Base-by-base conservation (phyloP, 2,888 invertebrate genomes). In the Mallateleia sp. region DNA sequence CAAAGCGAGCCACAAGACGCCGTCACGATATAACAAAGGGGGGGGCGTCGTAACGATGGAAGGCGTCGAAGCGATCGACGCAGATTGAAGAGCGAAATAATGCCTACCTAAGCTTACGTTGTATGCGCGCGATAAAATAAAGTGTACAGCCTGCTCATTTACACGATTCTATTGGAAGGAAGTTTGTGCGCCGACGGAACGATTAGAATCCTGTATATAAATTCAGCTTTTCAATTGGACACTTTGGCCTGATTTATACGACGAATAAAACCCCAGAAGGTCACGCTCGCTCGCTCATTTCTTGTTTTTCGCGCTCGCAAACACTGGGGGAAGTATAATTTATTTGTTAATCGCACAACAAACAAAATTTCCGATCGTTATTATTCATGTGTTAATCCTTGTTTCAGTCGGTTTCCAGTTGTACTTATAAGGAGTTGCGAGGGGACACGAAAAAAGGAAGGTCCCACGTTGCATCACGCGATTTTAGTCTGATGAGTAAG, bases 111-210 rank as follows among this genome's bases (percentile, higher is more conserved):
- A 79, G 66, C 84, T 78, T 78, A 84, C 64, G 72, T 84, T 79
- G 78, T 79, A 74, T 74, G 72, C 78, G 58, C 66, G 71, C 71
- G 66, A 74, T 84, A 84, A 84, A 84, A 84, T 74, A 74, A 79
- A 84, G 56, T 84, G 78, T 84, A 84, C 72, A 74, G 62, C 79
- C 79, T 60, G 78, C 67, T 78, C 72, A 74, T 84, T 71, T 79
- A 74, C 79, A 47, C 74, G 74, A 79, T 78, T 78, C 74, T 67
- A 78, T 79, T 79, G 67, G 67, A 74, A 84, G 78, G 66, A 78
- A 72, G 66, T 78, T 58, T 7, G 11, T 58, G 38, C n/a, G 66
- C 38, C 67, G 67, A 60, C 79, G 74, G 38, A 66, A 25, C 79
- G 78, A 84, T 84, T 79, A 84, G 78, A 84, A 84, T 34, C 62